Base-by-base conservation (phyloP, 2,797 vertebrate species). In the Dendrocincla fuliginosa region DNA sequence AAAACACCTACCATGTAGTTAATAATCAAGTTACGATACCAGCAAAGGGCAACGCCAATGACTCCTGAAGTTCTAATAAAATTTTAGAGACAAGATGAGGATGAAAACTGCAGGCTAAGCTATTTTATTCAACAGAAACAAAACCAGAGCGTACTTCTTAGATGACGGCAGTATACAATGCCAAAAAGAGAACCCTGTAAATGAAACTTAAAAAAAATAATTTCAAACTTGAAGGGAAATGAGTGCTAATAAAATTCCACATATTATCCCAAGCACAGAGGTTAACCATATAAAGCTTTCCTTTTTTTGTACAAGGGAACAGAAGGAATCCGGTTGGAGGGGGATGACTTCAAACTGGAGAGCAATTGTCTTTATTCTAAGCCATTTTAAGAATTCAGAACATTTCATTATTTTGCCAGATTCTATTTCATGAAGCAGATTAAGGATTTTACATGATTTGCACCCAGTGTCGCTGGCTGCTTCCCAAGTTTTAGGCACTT, bases 401-500 rank as follows among this genome's bases (percentile, higher is more conserved):
- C 8, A 35, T 57, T 86, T 90, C 61, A 44, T 24, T 91, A 81
- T 81, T 91, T 88, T 86, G 33, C 79, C 74, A 79, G 50, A 73
- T 92, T 90, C 57, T 59, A 81, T 41, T 93, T 84, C 74, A 73
- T 25, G 76, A 93, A 64, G 63, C 17, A 81, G 89, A 97, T 87
- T 84, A 93, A 89, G 60, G 84, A 92, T 90, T 96, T 91, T 76
- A 84, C 47, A 84, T 78, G 7, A 87, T 90, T 87, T 91, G 33
- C 41, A 90, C 92, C 73, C 78, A 63, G n/a, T 65, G 42, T 52
- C 82, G 65, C 59, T 95, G 77, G 79, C 80, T 79, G 44, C 69
- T 91, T 95, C 84, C 73, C 87, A 84, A 95, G 50, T 93, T 95
- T 93, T 56, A 74, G 83, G 71, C 46, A 86, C 69, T 84, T 65